Evolutionary conservation across 2,888 invertebrate species (phyloP), one percentile per base, ranked within the genome.

Genomic region (Epinotia bilunana): DNA sequence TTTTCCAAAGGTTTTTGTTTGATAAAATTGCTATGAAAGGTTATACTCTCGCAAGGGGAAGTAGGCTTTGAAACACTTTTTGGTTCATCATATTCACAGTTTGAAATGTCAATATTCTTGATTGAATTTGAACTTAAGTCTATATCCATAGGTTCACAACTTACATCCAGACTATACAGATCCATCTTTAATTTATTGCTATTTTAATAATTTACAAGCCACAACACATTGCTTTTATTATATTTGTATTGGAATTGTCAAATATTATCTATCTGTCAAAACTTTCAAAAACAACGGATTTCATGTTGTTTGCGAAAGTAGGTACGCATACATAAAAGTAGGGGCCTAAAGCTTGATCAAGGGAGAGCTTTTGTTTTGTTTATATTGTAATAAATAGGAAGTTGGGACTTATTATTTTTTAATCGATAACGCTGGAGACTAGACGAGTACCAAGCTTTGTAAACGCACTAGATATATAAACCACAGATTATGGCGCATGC

Each of bases 101-200:
- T 84, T 9, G 92, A 90, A 78, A 90, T 85, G 71, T 92, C 91
- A 88, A 90, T 90, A 28, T 83, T 84, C 77, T 79, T 84, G 63
- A 80, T 78, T 16, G 93, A 93, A 82, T 86, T 84, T 65, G 79
- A 77, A 82, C 93, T 93, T 67, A 87, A 73, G 82, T 94, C 93
- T 68, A 94, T 82, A 65, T 94, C 93, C 93, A 94, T 94, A 11
- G 93, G 92, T 79, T 93, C 93, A 78, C 78, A 88, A 78, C 87
- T 90, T 46, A 79, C 73, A 76, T 89, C 80, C 69, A 77, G 77
- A 65, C 77, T 77, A 46, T 86, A 70, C 71, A 76, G 75, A 28
- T 71, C 49, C 39, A 73, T 73, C 2, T 53, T 57, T 57, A 23
- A 1, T n/a, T 49, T 65, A 46, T 11, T 23, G 18, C 16, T n/a